Percentiles rank a stretch among this genome's conserved stretches.
These are phyloP conservation scores for Perca flavescens DNA, from an alignment of 2,113 vertebrate species.

Conservation along the genomic window DNA sequence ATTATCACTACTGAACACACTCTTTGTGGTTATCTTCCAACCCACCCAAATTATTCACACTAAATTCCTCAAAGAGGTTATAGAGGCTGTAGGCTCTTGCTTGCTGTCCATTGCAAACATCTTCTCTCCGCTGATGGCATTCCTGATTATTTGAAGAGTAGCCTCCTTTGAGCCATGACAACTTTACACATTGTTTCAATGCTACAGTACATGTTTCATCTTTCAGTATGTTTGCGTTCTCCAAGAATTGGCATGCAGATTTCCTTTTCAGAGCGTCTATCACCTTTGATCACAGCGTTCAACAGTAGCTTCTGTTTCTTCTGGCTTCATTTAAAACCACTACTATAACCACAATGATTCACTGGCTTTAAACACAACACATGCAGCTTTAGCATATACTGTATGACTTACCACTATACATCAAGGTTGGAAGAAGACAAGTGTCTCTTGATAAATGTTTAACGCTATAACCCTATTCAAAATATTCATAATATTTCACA, in stretches of 20 bases:
- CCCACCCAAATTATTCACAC: conserved; percentile 49
- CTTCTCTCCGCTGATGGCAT: conserved; percentile 24
- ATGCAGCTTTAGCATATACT: background rate
- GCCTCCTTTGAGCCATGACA: conserved; percentile 24
- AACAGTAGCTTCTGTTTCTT: background rate
- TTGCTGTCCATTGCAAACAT: conserved; percentile 27
- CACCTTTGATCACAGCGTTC: conserved; percentile 5
- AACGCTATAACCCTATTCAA: background rate
- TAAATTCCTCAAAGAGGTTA: conserved; percentile 40
- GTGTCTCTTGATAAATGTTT: background rate
- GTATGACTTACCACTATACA: background rate
- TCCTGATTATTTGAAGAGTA: conserved; percentile 33
- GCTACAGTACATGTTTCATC: background rate
- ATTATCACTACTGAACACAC: conserved; percentile 38
- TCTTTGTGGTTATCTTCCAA: conserved; percentile 54
- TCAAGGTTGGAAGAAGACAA: background rate
- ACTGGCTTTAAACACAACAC: background rate
- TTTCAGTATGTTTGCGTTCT: background rate
- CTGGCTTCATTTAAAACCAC: background rate
- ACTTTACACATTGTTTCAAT: conserved; percentile 5
- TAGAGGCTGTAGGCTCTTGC: background rate
- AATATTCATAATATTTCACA: conserved; percentile 2
- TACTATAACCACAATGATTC: background rate
- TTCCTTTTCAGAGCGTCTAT: conserved; percentile 10
- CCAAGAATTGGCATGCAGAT: background rate